Evolutionary conservation across 2,888 invertebrate species (phyloP).

Genomic region (Helleia helle): DNA sequence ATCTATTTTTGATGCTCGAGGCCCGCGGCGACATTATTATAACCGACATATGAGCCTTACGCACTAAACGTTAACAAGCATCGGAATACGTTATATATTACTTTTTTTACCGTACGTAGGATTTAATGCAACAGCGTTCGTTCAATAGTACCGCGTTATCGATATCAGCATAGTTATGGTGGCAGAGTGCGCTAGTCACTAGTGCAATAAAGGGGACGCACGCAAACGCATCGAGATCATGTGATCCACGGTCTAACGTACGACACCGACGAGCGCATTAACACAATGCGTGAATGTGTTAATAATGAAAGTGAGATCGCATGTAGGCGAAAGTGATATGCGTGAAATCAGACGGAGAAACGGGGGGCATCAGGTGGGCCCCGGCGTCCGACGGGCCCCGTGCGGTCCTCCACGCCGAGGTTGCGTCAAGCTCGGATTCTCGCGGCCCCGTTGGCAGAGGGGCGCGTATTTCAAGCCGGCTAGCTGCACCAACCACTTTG

Average conservation of each 20-base stretch:
- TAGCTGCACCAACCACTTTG: slow-evolving; percentile 67
- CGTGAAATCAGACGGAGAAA: slow-evolving; percentile 48
- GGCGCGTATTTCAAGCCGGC: slow-evolving; percentile 66
- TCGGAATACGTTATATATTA: slow-evolving; percentile 1
- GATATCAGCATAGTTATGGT: neutral
- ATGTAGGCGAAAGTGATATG: slow-evolving; percentile 60
- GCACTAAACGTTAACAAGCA: slow-evolving; percentile 30
- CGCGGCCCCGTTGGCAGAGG: slow-evolving; percentile 54
- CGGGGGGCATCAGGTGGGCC: slow-evolving; percentile 43
- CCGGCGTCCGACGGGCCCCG: slow-evolving; percentile 15
- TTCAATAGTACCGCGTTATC: too few species aligned
- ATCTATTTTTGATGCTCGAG: slow-evolving; percentile 68
- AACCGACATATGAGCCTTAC: slow-evolving; percentile 53
- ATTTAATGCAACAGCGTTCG: slow-evolving; percentile 1
- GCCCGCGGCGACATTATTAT: slow-evolving; percentile 67
- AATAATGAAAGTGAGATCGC: slow-evolving; percentile 53
- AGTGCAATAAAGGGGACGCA: neutral
- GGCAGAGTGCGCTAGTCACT: slow-evolving; percentile 17
- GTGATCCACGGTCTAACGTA: neutral
- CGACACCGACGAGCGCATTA: slow-evolving; percentile 14
- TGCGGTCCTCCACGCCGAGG: slow-evolving; percentile 29
- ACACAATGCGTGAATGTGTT: slow-evolving; percentile 38
- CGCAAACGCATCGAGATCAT: neutral
- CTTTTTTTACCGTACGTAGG: slow-evolving; percentile 5
- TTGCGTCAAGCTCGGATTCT: slow-evolving; percentile 14